Conservation (phyloP, 1,140 invertebrate species). For the Neelides sp. region DNA sequence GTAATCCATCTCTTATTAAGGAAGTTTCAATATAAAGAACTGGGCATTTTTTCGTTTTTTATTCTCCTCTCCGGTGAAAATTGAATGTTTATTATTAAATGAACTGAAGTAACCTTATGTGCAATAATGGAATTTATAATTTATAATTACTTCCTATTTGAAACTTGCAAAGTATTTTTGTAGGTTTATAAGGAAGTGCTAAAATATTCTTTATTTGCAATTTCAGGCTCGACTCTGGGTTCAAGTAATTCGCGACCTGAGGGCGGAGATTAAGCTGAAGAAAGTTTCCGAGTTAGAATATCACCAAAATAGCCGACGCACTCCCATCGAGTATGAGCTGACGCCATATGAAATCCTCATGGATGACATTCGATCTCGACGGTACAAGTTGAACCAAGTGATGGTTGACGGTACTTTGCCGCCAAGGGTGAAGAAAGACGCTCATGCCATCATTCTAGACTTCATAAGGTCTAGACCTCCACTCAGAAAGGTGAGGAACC, state of each 20-base stretch:
- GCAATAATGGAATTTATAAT: too few species aligned
- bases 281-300: constrained; percentile 51
- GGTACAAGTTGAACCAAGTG: constrained; percentile 64
- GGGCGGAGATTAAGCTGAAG: constrained; percentile 78
- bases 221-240: constrained; percentile 86
- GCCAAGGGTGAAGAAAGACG: constrained; percentile 72
- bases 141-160: too few species aligned
- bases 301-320: constrained; percentile 34
- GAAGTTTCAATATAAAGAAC: too few species aligned
- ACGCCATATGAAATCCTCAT: constrained; percentile 96
- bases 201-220: constrained; percentile 2
- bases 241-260: constrained; percentile 78
- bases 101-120: too few species aligned
- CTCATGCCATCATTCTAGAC: constrained; percentile 85
- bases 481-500: constrained; percentile 64
- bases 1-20: too few species aligned
- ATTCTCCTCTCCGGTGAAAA: too few species aligned
- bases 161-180: too few species aligned
- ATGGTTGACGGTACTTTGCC: constrained; percentile 67
- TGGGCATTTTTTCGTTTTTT: too few species aligned
- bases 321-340: constrained; percentile 71
- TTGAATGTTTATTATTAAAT: too few species aligned
- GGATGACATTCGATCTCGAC: constrained; percentile 81
- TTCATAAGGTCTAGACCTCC: constrained; percentile 90
- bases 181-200: too few species aligned